Evolutionary conservation across 2,113 vertebrate species (phyloP).

Genomic region (Lamprologus ornatipinnis): DNA sequence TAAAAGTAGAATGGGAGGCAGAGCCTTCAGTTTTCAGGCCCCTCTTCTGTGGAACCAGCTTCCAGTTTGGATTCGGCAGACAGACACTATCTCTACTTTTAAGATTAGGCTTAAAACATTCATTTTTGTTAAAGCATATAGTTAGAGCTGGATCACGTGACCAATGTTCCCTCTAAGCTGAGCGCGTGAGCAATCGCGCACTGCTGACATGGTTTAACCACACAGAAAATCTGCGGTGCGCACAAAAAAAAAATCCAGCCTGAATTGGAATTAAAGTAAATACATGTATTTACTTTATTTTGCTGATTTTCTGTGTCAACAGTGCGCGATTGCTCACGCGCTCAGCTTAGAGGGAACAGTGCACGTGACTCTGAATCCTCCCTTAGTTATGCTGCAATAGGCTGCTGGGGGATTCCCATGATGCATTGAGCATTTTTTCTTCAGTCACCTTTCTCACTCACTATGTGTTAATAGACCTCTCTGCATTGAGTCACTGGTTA

Average conservation of each 20-base stretch:
- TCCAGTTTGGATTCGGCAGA: not conserved
- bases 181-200: rapidly evolving
- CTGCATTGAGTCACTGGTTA: not conserved
- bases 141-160: rapidly evolving
- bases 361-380: not conserved
- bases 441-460: not conserved
- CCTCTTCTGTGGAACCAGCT: not conserved
- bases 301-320: not conserved
- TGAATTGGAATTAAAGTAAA: not conserved
- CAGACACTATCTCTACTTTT: not conserved
- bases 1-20: rapidly evolving
- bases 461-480: not conserved
- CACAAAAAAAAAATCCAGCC: not conserved
- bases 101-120: not conserved
- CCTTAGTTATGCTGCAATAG: not conserved
- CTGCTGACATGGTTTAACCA: not conserved
- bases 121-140: rapidly evolving
- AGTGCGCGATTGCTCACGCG: rapidly evolving
- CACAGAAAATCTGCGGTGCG: rapidly evolving
- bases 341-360: not conserved
- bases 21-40: not conserved
- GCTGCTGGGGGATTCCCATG: not conserved
- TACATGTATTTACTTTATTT: not conserved
- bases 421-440: not conserved
- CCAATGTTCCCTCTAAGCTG: not conserved